Evolutionary conservation across 2,113 vertebrate species (phyloP), one percentile per base, ranked within the genome.

Genomic region (Dromiciops gliroides): DNA sequence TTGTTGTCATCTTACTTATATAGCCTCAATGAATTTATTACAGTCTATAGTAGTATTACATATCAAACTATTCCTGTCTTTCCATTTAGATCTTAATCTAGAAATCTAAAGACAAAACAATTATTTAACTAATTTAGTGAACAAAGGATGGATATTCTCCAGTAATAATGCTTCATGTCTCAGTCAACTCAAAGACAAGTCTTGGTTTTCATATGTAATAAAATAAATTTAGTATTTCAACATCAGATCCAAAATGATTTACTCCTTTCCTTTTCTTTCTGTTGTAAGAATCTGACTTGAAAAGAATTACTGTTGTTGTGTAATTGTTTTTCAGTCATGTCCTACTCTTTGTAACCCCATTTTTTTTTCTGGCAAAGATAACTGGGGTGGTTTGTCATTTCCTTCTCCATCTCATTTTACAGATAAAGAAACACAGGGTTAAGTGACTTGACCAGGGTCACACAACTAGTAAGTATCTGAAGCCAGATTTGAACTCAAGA

Each of bases 271-370:
- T 95, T 91, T 92, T 83, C 48, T 95, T 75, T 67, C 56, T 92
- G 51, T 94, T 95, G 92, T 25, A 95, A 94, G 47, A 49, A 23
- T n/a, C 51, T 26, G 89, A 22, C 11, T 23, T 24, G 37, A 52
- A 92, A 5, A 93, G 50, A 90, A 89, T 12, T 37, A 83, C 31
- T 91, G 92, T 91, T 44, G 90, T 91, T 37, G 89, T 92, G 96
- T 48, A 91, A n/a, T 48, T 91, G 5, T 51, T 94, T 22, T 44
- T 83, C 19, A 83, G 67, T 44, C 67, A 23, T 44, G n/a, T 44
- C 19, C 7, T n/a, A 83, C n/a, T 44, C 67, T 22, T 83, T 44
- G 16, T 8, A 6, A 83, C 7, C 3, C 19, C 16, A 83, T 44
- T 44, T 23, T 37, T 83, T 23, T 44, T 83, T n/a, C 19, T 83